Percentiles rank a stretch among this genome's conserved stretches.
phyloP scores from a whole-genome alignment of 2,113 vertebrate genomes.

The Hirundichthys speculiger region DNA sequence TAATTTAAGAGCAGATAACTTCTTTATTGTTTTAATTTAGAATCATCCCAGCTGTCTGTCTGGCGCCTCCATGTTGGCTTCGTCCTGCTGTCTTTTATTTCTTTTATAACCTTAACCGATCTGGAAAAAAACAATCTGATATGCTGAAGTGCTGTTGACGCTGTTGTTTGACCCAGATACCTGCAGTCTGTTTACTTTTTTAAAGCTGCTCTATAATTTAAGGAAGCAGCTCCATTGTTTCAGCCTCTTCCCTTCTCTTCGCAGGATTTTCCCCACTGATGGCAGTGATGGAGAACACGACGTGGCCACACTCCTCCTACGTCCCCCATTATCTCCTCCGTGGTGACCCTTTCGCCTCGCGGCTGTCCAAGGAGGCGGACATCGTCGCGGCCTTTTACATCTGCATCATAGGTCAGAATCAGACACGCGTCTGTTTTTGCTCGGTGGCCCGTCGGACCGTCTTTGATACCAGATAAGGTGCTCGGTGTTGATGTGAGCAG shows the following conservation, averaged over 20 bases:
- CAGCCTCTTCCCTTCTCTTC: slow-evolving; percentile 28
- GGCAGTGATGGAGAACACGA: slow-evolving; percentile 79
- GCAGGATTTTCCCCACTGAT: slow-evolving; percentile 69
- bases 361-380: slow-evolving; percentile 90
- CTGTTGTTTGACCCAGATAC: too few relatives aligned
- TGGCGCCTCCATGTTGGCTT: too few relatives aligned
- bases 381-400: slow-evolving; percentile 90
- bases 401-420: slow-evolving; percentile 87
- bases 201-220: slow-evolving; percentile 11
- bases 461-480: background rate
- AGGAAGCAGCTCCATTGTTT: slow-evolving; percentile 14
- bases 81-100: too few relatives aligned
- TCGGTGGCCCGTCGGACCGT: too few relatives aligned
- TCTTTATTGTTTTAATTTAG: too few relatives aligned
- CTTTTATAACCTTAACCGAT: too few relatives aligned
- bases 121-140: too few relatives aligned
- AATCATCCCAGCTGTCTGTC: too few relatives aligned
- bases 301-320: slow-evolving; percentile 64
- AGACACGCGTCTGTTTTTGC: background rate
- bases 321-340: slow-evolving; percentile 82
- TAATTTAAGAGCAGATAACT: too few relatives aligned
- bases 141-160: too few relatives aligned
- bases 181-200: too few relatives aligned
- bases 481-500: background rate
- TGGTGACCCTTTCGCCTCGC: slow-evolving; percentile 90